Conservation (phyloP, 2,113 vertebrate species). For the Muscicapa adusta region DNA sequence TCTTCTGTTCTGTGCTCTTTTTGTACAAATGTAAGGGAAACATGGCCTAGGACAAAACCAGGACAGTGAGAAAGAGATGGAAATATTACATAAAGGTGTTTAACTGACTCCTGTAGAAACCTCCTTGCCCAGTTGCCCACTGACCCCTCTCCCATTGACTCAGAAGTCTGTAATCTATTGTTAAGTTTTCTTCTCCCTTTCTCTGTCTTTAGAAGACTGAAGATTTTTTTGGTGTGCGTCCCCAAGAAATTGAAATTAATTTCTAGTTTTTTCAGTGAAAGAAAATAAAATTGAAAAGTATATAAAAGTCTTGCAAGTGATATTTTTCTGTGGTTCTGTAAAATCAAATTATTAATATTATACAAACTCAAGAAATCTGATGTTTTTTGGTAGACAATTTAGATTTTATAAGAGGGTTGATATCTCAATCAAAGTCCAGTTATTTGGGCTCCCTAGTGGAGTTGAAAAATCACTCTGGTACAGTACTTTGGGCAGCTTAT, state of each 20-base stretch:
- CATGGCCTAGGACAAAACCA: rapidly evolving
- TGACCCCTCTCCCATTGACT: rapidly evolving
- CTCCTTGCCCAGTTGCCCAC: not conserved
- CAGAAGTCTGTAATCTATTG: not conserved
- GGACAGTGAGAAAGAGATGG: not conserved
- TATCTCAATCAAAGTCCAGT: not conserved
- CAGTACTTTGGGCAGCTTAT: not conserved
- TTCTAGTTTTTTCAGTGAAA: not conserved
- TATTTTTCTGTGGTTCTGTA: not conserved
- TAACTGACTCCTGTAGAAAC: not conserved
- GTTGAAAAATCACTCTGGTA: not conserved
- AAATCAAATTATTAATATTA: not conserved
- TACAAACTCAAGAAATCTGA: not conserved
- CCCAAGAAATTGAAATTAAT: rapidly evolving
- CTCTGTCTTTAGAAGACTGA: not conserved
- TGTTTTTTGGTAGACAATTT: not conserved
- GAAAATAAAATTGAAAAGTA: not conserved
- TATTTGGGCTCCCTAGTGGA: not conserved
- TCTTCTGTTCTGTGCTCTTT: not conserved
- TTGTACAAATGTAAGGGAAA: not conserved
- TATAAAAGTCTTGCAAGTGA: not conserved
- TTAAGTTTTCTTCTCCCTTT: not conserved
- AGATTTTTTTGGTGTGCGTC: not conserved
- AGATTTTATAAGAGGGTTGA: not conserved
- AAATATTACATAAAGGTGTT: not conserved